phyloP scores from a whole-genome alignment of 2,113 vertebrate genomes.

The Mobula hypostoma region DNA sequence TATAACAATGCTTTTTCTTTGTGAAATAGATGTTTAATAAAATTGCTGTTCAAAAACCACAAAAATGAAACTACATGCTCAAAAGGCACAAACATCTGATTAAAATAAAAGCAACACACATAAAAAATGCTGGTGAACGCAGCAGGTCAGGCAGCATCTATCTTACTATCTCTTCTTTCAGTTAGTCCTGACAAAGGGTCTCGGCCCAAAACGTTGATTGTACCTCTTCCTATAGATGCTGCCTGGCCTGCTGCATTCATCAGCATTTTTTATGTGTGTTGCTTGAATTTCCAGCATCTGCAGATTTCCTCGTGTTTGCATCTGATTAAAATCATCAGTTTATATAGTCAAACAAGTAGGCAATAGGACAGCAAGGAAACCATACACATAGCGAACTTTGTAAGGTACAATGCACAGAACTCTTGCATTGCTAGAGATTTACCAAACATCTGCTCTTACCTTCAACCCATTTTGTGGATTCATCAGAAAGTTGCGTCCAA shows the following conservation, averaged over 20 bases:
- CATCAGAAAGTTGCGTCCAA: slow-evolving; percentile 97
- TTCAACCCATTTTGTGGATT: slow-evolving; percentile 97
- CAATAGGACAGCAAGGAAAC: not conserved
- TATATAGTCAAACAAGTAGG: not conserved
- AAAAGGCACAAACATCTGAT: not conserved
- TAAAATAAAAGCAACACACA: not conserved
- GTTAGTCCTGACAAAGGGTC: too few relatives aligned
- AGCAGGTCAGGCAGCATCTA: too few relatives aligned
- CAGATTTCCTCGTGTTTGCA: too few relatives aligned
- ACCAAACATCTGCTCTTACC: slow-evolving; percentile 53
- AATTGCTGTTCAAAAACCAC: not conserved
- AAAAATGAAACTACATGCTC: not conserved
- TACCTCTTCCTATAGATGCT: too few relatives aligned
- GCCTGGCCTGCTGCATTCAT: too few relatives aligned
- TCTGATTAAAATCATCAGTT: not conserved
- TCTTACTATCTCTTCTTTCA: too few relatives aligned
- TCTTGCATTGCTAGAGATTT: not conserved
- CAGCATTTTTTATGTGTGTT: too few relatives aligned
- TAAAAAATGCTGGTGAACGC: too few relatives aligned
- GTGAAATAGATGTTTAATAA: not conserved
- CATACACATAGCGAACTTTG: not conserved
- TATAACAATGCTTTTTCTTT: not conserved
- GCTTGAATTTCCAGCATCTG: too few relatives aligned
- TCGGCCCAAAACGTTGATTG: too few relatives aligned
- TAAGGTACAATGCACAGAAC: not conserved